phyloP scores from a whole-genome alignment of 2,888 invertebrate genomes.

The Caenorhabditis afra region DNA sequence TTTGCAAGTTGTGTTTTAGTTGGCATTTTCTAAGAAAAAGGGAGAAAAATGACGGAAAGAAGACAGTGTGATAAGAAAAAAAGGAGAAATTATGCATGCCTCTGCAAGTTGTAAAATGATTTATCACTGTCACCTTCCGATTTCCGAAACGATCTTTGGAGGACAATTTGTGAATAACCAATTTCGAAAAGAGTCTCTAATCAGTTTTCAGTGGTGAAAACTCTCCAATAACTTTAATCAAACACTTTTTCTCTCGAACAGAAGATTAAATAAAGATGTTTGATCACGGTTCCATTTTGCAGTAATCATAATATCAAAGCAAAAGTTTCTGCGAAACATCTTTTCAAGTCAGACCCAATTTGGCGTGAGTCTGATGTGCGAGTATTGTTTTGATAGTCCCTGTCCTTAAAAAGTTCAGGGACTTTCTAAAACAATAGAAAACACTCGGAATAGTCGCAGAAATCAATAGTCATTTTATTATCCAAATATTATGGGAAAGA shows the following conservation, averaged over 20 bases:
- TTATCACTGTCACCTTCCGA: no score
- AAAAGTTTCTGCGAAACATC: no score
- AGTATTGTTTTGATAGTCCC: no score
- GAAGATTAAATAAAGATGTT: background rate
- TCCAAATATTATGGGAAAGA: background rate
- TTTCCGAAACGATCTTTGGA: background rate
- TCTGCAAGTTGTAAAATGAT: no score
- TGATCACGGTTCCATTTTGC: background rate
- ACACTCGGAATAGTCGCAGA: background rate
- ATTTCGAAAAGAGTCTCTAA: background rate
- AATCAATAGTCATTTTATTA: background rate
- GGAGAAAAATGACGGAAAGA: background rate
- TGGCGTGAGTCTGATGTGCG: no score
- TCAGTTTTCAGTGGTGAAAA: no score
- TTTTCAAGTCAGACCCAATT: no score
- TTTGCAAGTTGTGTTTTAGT: constrained; percentile 38
- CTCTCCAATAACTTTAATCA: no score
- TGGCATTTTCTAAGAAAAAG: background rate
- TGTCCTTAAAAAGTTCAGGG: no score
- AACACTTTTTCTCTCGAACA: no score
- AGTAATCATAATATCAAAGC: background rate
- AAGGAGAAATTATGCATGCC: no score
- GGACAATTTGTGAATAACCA: background rate
- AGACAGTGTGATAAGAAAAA: background rate
- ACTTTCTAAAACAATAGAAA: no score